These are phyloP conservation scores for Diceros bicornis DNA, from an alignment of 2,797 vertebrate species.

Conservation along the genomic window DNA sequence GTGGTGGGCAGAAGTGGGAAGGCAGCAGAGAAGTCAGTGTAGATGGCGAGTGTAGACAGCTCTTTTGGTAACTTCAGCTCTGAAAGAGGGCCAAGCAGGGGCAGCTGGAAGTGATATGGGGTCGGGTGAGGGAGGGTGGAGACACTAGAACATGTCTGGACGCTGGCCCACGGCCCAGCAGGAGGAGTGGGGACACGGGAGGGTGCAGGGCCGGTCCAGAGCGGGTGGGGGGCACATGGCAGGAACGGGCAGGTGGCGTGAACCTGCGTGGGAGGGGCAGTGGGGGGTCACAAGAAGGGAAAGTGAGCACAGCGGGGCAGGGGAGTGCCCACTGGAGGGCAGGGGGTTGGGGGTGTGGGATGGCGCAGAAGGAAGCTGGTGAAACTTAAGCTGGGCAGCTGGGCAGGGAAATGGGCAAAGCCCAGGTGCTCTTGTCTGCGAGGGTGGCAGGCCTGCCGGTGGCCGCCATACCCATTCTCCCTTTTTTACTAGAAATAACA, in stretches of 20 bases:
- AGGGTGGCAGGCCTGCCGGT: background rate
- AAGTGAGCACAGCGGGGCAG: too few relatives aligned
- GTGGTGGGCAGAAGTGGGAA: background rate
- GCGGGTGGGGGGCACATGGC: background rate
- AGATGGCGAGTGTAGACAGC: background rate
- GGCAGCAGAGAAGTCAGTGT: rapidly evolving
- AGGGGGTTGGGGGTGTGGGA: too few relatives aligned
- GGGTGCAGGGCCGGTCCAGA: background rate
- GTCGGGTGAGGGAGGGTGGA: background rate
- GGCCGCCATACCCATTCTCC: too few relatives aligned
- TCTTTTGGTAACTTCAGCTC: background rate
- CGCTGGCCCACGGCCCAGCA: background rate
- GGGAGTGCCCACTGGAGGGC: background rate
- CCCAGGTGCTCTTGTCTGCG: background rate
- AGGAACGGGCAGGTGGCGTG: rapidly evolving
- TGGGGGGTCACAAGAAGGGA: background rate
- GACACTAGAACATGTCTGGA: background rate
- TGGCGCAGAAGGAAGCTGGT: background rate
- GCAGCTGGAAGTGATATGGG: background rate
- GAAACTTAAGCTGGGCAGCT: too few relatives aligned
- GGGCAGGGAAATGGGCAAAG: background rate
- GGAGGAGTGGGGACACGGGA: background rate
- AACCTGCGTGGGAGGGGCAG: background rate
- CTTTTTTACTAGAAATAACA: too few relatives aligned
- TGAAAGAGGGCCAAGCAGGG: rapidly evolving